These are phyloP conservation scores for Hippocampus barbouri DNA, from an alignment of 2,113 vertebrate species.

Conservation along the genomic window DNA sequence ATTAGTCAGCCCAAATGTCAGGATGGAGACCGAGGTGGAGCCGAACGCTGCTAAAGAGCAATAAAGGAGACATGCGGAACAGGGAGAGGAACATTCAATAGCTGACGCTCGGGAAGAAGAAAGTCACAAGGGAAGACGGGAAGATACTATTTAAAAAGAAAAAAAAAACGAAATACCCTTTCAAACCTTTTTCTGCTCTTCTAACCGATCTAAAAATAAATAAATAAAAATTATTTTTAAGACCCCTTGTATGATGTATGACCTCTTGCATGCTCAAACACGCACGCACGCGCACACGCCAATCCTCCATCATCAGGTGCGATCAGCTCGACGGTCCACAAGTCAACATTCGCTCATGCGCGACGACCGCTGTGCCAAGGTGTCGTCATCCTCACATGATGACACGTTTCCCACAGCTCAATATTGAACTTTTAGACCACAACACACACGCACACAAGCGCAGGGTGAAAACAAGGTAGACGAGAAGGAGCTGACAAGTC, in stretches of 20 bases:
- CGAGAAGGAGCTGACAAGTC: slow-evolving; percentile 31
- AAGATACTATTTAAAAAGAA: too few relatives aligned
- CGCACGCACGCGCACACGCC: slow-evolving; percentile 24
- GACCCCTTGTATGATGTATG: slow-evolving; percentile 5
- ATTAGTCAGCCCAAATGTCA: slow-evolving; percentile 62
- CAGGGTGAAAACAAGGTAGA: slow-evolving; percentile 8
- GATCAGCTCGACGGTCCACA: slow-evolving; percentile 38
- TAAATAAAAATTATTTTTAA: not conserved
- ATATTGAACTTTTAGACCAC: slow-evolving; percentile 11
- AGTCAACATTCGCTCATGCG: slow-evolving; percentile 51
- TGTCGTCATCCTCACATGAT: slow-evolving; percentile 1
- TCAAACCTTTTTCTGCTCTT: not conserved
- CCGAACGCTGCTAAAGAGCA: not conserved
- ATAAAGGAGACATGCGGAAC: not conserved
- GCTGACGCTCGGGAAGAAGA: too few relatives aligned
- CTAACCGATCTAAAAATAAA: not conserved
- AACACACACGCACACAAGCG: not conserved
- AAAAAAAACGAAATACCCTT: not conserved
- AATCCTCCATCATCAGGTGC: slow-evolving; percentile 54
- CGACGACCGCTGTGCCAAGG: slow-evolving; percentile 30
- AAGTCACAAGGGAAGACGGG: too few relatives aligned
- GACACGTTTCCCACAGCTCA: slow-evolving; percentile 6
- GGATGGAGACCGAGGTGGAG: slow-evolving; percentile 30
- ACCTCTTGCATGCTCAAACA: not conserved
- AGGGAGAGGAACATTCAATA: too few relatives aligned